A percentile compares a stretch with the other conserved stretches of the same genome.
Evolutionary conservation across 2,797 vertebrate genomes (phyloP).

Genomic region (Hipposideros larvatus): DNA sequence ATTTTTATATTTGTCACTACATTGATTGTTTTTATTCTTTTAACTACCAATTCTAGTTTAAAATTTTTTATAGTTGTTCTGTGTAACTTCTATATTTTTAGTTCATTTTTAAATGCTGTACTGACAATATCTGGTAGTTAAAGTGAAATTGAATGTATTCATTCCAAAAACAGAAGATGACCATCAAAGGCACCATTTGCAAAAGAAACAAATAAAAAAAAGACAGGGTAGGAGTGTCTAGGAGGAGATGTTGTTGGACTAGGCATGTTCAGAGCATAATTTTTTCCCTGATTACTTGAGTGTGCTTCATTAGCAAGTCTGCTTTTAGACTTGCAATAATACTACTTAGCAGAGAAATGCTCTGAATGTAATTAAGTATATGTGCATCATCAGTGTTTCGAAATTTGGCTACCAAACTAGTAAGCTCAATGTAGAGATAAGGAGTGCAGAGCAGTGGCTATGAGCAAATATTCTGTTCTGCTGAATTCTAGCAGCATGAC

Average conservation of each 20-base stretch:
- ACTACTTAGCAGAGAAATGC: neutral
- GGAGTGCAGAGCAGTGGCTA: neutral
- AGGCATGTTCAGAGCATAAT: neutral
- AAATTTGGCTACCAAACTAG: neutral
- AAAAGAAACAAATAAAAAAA: neutral
- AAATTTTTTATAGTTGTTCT: neutral
- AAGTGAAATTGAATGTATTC: slow-evolving; percentile 36
- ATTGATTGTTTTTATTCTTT: slow-evolving; percentile 25
- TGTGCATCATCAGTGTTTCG: neutral
- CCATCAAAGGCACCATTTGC: neutral
- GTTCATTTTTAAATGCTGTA: neutral
- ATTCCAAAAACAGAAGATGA: slow-evolving; percentile 34
- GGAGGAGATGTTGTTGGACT: neutral
- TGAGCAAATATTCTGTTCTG: neutral
- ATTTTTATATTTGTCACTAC: slow-evolving; percentile 37
- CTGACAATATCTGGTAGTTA: neutral
- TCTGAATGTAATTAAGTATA: neutral
- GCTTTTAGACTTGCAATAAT: neutral
- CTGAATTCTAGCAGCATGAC: neutral
- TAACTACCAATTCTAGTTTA: neutral
- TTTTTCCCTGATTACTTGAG: neutral
- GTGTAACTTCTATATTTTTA: neutral
- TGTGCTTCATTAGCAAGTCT: neutral
- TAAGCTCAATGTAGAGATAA: neutral
- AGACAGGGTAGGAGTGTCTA: no score